Evolutionary conservation across 2,797 vertebrate genomes (phyloP), one percentile per base, ranked within the genome.

Genomic region (Parotocinclus haroldoi): DNA sequence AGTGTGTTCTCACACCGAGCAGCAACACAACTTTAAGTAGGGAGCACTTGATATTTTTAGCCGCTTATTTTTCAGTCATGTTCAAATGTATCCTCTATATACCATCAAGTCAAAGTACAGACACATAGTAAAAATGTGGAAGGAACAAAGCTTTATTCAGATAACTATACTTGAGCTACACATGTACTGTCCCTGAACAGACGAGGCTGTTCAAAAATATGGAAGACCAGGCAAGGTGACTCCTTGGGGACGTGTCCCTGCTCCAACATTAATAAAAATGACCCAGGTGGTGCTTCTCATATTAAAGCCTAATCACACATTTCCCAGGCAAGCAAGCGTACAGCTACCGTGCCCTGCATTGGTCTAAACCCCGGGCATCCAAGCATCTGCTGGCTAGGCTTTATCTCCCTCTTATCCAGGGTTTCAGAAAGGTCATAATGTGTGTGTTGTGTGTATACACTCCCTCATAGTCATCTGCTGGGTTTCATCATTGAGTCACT

Each of bases 261-360:
- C 84, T 79, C 81, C 86, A 88, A 48, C 87, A 83, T 89, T 94
- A 93, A 94, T 94, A 91, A 94, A 95, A 94, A 86, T 86, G 91
- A 91, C 92, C 91, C 89, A 92, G 91, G 92, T 93, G 91, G 86
- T 85, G 80, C 69, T 79, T 85, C 80, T 87, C 89, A 89, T 88
- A 88, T 85, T 87, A 87, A 91, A 90, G 86, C 74, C 27, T 79
- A 83, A 86, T 87, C 86, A 87, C 76, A 71, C 58, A 88, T 80
- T 80, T 44, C 36, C 44, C 12, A 38, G 16, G 7, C 12, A 19
- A 14, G 11, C 18, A 19, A 1, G 3, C 50, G 36, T 17, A 14
- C 10, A 48, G 8, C 16, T 10, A 44, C 11, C 1, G 14, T 63
- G 38, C 61, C 63, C 42, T 68, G 76, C 69, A 51, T 67, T 38